Percentiles rank a stretch among this genome's conserved stretches.
Conservation (phyloP, 2,113 vertebrate genomes). For the Thamnaconus septentrionalis region DNA sequence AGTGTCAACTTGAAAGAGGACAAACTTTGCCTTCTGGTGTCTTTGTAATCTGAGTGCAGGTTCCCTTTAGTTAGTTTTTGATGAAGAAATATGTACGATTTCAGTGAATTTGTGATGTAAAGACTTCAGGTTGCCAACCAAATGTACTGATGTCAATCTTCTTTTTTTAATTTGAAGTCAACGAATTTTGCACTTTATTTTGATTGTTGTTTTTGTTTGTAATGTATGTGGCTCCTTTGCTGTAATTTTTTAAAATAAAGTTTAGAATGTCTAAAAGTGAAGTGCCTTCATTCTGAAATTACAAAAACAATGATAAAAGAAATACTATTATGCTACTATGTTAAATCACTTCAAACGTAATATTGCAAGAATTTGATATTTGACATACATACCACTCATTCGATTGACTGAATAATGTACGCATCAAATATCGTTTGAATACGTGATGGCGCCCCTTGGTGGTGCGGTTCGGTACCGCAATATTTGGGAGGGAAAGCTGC, state of each 20-base stretch:
- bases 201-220: conserved; percentile 36
- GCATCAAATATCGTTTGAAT: not conserved
- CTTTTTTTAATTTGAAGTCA: conserved; percentile 31
- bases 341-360: too few species aligned
- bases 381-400: too few species aligned
- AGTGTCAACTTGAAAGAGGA: too few species aligned
- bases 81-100: not conserved
- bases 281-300: not conserved
- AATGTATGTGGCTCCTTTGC: conserved; percentile 40
- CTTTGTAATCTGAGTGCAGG: conserved; percentile 8
- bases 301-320: too few species aligned
- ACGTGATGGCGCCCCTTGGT: conserved; percentile 27
- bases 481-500: not conserved
- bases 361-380: too few species aligned
- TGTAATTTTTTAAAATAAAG: conserved; percentile 27
- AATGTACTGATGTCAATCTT: conserved; percentile 24
- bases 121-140: conserved; percentile 16
- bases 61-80: conserved; percentile 6
- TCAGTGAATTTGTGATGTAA: not conserved
- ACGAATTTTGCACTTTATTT: conserved; percentile 71
- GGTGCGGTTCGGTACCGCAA: not conserved
- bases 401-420: too few species aligned
- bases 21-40: not conserved
- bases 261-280: conserved; percentile 46
- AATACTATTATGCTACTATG: too few species aligned